Base-by-base conservation (phyloP, 2,113 vertebrate genomes). In the Trogon surrucura region DNA sequence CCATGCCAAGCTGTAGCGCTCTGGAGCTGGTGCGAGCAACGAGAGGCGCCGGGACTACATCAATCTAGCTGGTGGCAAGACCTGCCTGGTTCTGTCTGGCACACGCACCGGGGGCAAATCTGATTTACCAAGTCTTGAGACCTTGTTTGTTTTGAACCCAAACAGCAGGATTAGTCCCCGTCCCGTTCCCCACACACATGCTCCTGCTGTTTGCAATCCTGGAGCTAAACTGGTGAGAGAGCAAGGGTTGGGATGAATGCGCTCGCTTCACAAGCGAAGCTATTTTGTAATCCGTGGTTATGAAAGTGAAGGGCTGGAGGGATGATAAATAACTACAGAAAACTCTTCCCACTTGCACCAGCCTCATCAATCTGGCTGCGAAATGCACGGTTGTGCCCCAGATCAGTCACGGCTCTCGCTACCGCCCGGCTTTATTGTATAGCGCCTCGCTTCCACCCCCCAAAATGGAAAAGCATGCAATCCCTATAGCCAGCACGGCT, bases 391-490 rank as follows among this genome's bases (percentile, higher is more conserved):
- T 74, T 26, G 72, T 71, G 93, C 89, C 89, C 67, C 80, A 32
- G 77, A 82, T 91, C 83, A 77, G 91, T 29, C 89, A 41, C 70
- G 6, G 91, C 72, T 88, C 69, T 51, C 8, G 62, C 93, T n/a
- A 20, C 91, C 57, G 88, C 93, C 85, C 32, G 15, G 34, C 47
- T 95, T 41, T 53, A 96, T 95, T 94, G 89, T 95, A 93, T 88
- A 82, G 88, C 51, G 85, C 91, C 84, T 79, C 85, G 85, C 93
- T 57, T 64, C 89, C 91, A 96, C 69, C 95, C 95, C 95, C 96
- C 94, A 96, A 97, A 97, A 97, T 94, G 95, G 96, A 96, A 97
- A 97, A 97, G 97, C 96, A 97, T 97, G 96, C 97, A 72, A 97
- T 88, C 91, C 95, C 91, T 96, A 97, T 97, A 95, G 95, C 96